Evolutionary conservation across 2,113 vertebrate species (phyloP).

Genomic region (Macquaria australasica): DNA sequence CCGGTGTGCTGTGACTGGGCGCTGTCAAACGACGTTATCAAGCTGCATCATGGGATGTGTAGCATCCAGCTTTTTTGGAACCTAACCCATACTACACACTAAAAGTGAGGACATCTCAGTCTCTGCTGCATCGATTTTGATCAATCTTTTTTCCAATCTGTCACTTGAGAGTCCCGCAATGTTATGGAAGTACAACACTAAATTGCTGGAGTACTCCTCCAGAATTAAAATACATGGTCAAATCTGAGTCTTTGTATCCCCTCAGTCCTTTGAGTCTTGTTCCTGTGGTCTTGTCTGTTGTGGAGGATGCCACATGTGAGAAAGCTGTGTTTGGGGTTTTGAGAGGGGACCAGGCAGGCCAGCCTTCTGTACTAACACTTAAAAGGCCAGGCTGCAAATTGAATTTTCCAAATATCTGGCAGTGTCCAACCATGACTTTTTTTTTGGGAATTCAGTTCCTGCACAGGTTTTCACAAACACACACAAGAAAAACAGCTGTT

Average conservation of each 20-base stretch:
- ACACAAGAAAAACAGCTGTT: constrained; percentile 27
- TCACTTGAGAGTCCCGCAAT: neutral
- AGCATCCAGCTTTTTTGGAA: neutral
- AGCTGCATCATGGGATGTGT: neutral
- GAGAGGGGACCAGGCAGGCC: neutral
- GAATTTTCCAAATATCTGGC: constrained; percentile 3
- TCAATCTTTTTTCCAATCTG: neutral
- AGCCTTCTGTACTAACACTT: neutral
- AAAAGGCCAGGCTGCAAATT: neutral
- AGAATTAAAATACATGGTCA: neutral
- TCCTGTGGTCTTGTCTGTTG: neutral
- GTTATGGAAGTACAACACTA: neutral
- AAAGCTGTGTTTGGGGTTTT: neutral
- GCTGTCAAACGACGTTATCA: neutral
- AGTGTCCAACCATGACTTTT: neutral
- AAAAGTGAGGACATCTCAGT: neutral
- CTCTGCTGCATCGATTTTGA: neutral
- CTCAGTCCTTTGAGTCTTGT: too few species aligned
- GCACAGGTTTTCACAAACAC: constrained; percentile 10
- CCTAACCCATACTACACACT: too few species aligned
- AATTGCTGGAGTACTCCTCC: neutral
- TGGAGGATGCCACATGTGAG: neutral
- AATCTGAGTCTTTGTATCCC: too few species aligned
- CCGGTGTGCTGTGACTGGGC: too few species aligned
- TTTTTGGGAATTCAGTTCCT: neutral